Evolutionary conservation across 2,888 invertebrate species (phyloP), one percentile per base, ranked within the genome.

Genomic region (Melanargia galathea): DNA sequence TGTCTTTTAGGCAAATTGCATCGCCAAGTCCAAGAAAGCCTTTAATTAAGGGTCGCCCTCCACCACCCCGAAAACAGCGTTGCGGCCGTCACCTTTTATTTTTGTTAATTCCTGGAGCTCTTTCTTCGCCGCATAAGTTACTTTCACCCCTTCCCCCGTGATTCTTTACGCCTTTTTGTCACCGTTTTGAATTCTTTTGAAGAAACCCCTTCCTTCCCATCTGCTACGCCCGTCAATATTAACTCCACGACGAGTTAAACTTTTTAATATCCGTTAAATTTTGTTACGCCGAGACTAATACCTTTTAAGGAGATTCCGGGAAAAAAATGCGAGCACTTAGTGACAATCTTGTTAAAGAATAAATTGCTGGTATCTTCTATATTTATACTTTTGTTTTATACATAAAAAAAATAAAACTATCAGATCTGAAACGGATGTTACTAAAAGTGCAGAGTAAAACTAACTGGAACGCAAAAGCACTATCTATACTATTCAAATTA

Each of bases 261-360:
- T 91, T 92, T 91, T 90, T 91, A 91, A 90, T 91, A 91, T 91
- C 91, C 90, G 90, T 83, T 91, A 90, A 91, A 91, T 91, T 88
- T 85, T 80, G 90, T 90, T 89, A 90, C 84, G 83, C 81, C 79
- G 78, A 75, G 75, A 78, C 83, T 83, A 83, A 86, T 87, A 77
- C 85, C 82, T 81, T 87, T 84, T 82, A 84, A 82, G 75, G 74
- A 77, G 75, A 75, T 78, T 82, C 71, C 61, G 66, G 71, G 70
- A 74, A 75, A 74, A 75, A 72, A 67, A 62, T 66, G 66, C 71
- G 68, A 71, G 68, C 69, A 74, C 71, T 72, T 70, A 70, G 65
- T 58, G 70, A 71, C 70, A 75, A 78, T 71, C 68, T 67, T 68
- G 68, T 75, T 73, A 57, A 46, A 45, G 46, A 64, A 43, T 35